Base-by-base conservation (phyloP, 2,888 invertebrate species). In the Ectemnius continuus region DNA sequence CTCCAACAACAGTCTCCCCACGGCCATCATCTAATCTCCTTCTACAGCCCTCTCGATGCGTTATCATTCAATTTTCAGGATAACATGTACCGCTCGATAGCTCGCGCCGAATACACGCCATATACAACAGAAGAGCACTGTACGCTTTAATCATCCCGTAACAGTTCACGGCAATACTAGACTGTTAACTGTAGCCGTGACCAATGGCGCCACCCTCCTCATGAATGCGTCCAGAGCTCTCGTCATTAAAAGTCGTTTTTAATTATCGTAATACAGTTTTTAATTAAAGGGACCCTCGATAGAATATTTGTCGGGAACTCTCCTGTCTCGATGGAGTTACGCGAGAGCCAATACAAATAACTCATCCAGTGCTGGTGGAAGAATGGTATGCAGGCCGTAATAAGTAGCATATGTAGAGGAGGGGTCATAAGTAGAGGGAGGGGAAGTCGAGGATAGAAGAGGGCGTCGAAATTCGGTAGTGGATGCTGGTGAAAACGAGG, bases 391-490 rank as follows among this genome's bases (percentile, higher is more conserved):
- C n/a, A 16, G 52, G n/a, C 8, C 36, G 36, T 58, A 23, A 58
- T 20, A 58, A 26, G 58, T 23, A 60, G 60, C 13, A n/a, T 5
- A 36, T 60, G n/a, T 28, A 28, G 36, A 13, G 16, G n/a, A n/a
- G 60, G 28, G 14, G 16, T 14, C 36, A 36, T 60, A 60, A 60
- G 28, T 14, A 26, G 60, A 16, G 60, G 11, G 4, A 16, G n/a
- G 52, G 18, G 65, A 23, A 28, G 58, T 48, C 13, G 52, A 6
- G 18, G 5, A 36, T 36, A n/a, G 59, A 66, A 70, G 65, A 63
- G 75, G 45, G 13, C 66, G 78, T 61, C 63, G 80, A 76, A 68
- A 75, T 78, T 80, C 80, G 78, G 74, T 61, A 70, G 67, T 60
- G 61, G 70, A 56, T 59, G 52, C 28, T 26, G 73, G 67, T 61